Conservation (phyloP, 1,140 invertebrate genomes). For the Sitobion miscanthi region DNA sequence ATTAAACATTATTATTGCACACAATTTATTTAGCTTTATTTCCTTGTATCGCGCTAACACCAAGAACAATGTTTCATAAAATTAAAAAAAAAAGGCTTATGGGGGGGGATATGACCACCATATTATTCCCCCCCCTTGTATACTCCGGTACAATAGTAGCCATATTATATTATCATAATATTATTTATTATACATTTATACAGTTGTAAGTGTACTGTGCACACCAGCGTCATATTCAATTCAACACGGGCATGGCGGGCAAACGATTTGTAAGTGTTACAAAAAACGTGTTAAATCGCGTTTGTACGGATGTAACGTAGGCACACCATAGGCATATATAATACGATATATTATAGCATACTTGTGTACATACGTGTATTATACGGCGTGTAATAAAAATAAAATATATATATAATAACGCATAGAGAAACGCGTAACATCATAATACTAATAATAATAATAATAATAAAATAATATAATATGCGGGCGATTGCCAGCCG, state of each 20-base stretch:
- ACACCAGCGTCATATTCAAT: neutral
- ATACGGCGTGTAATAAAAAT: neutral
- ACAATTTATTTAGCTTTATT: too few relatives aligned
- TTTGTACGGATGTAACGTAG: neutral
- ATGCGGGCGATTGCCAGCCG: neutral
- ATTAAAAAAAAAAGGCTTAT: too few relatives aligned
- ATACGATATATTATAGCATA: neutral
- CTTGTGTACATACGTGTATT: neutral
- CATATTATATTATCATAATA: neutral
- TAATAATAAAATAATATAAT: neutral
- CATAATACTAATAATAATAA: neutral
- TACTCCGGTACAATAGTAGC: too few relatives aligned
- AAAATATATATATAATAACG: slow-evolving; percentile 8
- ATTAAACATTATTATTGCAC: too few relatives aligned
- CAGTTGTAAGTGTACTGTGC: neutral
- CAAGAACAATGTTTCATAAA: too few relatives aligned
- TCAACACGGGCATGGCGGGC: neutral
- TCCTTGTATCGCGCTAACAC: too few relatives aligned
- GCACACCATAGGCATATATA: neutral
- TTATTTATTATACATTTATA: neutral
- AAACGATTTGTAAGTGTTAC: slow-evolving; percentile 1
- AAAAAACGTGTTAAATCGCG: slow-evolving; percentile 14
- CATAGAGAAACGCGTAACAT: neutral
- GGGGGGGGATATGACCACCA: too few relatives aligned
- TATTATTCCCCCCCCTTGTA: too few relatives aligned